Evolutionary conservation across 92 coral and sea anemone species (phyloP).

Genomic region (Paragorgia papillata): DNA sequence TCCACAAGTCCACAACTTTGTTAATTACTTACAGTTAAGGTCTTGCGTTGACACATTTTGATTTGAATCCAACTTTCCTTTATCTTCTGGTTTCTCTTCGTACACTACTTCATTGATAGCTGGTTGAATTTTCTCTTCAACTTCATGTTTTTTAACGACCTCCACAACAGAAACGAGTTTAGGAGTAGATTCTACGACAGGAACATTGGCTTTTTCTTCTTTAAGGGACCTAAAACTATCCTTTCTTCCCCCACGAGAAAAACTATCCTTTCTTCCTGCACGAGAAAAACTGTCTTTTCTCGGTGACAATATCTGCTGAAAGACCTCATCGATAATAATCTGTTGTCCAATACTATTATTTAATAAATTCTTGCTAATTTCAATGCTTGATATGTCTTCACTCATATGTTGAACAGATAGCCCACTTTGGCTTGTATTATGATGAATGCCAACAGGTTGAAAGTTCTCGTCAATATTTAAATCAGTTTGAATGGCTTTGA

Average conservation of each 20-base stretch:
- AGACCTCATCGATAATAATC: constrained; percentile 37
- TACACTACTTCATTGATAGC: background rate
- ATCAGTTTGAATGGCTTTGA: constrained; percentile 28
- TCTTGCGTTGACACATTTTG: no score
- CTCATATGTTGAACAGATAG: constrained; percentile 37
- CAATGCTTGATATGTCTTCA: constrained; percentile 41
- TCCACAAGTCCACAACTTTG: no score
- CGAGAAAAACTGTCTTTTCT: constrained; percentile 29
- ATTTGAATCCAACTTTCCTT: background rate
- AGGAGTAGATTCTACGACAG: background rate
- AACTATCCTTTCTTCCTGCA: background rate
- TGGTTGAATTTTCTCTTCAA: no score
- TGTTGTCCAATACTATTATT: constrained; percentile 39
- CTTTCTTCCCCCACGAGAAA: background rate
- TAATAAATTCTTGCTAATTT: constrained; percentile 39
- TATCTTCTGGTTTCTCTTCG: background rate
- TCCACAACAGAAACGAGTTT: background rate
- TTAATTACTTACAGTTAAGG: no score
- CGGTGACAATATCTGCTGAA: constrained; percentile 38
- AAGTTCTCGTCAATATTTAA: constrained; percentile 36
- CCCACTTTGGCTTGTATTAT: background rate
- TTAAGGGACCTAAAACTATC: background rate
- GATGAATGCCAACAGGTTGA: constrained; percentile 1
- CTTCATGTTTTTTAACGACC: no score
- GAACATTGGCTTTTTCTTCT: background rate